A percentile compares a stretch with the other conserved stretches of the same genome.
These are phyloP conservation scores for Tiaroga cobitis DNA, from an alignment of 2,797 vertebrate species.

Conservation along the genomic window DNA sequence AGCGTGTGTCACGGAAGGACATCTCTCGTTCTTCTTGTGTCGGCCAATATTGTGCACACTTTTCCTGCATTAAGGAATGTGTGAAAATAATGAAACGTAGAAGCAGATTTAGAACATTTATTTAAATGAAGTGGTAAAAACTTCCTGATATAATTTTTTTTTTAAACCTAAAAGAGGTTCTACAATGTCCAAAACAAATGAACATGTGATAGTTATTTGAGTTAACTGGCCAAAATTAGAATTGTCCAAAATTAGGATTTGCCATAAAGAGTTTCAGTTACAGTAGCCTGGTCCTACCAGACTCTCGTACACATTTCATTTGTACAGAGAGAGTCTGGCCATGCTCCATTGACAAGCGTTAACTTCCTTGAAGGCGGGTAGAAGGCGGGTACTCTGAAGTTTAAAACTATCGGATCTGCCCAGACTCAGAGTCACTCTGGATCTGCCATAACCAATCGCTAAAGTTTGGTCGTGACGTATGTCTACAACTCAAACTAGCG, in stretches of 20 bases:
- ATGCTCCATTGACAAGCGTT: too few species aligned
- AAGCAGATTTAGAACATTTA: background rate
- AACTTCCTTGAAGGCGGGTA: too few species aligned
- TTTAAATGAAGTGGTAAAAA: background rate
- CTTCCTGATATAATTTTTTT: background rate
- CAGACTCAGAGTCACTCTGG: too few species aligned
- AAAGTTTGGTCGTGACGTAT: too few species aligned
- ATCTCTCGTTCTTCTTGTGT: slow-evolving; percentile 88
- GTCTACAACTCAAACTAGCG: too few species aligned
- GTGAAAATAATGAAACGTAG: background rate
- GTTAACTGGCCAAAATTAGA: background rate
- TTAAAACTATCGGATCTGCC: too few species aligned
- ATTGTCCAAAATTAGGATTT: too few species aligned
- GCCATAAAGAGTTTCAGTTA: background rate
- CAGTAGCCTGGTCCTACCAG: too few species aligned
- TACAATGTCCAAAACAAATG: background rate
- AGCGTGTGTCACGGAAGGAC: slow-evolving; percentile 90
- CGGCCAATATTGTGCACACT: slow-evolving; percentile 99
- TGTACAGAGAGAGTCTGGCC: too few species aligned
- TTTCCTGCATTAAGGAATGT: slow-evolving; percentile 79
- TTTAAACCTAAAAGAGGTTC: background rate
- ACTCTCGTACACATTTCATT: too few species aligned
- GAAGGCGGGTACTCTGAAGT: too few species aligned
- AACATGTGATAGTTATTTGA: background rate
- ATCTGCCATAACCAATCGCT: too few species aligned